Conservation (phyloP, 2,888 invertebrate genomes). For the Eilema depressum region DNA sequence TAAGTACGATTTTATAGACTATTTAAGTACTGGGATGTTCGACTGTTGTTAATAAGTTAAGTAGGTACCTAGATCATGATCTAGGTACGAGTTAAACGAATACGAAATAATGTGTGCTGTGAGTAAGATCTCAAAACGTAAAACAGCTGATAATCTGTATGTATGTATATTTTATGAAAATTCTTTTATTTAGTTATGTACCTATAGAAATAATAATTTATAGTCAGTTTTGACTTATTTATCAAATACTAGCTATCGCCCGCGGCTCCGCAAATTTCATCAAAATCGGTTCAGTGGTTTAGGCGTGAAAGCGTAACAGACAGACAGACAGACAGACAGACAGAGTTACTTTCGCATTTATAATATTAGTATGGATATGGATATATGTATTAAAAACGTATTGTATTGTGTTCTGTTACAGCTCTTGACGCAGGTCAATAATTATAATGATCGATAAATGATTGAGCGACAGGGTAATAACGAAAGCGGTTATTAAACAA, state of each 20-base stretch:
- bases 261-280: no score
- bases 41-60: slow-evolving; percentile 42
- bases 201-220: slow-evolving; percentile 34
- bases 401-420: slow-evolving; percentile 38
- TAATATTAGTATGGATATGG: no score
- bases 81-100: slow-evolving; percentile 33
- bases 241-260: no score
- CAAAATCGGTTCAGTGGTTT: no score
- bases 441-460: slow-evolving; percentile 29
- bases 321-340: no score
- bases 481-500: slow-evolving; percentile 36
- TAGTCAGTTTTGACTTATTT: slow-evolving; percentile 42
- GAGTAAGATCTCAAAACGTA: slow-evolving; percentile 78
- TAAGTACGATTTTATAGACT: slow-evolving; percentile 46
- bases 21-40: slow-evolving; percentile 49
- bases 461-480: slow-evolving; percentile 59
- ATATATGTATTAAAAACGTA: slow-evolving; percentile 27
- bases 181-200: slow-evolving; percentile 24
- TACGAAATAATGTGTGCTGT: slow-evolving; percentile 71
- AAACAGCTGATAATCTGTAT: slow-evolving; percentile 51
- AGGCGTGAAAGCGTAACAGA: no score
- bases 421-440: slow-evolving; percentile 25
- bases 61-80: slow-evolving; percentile 33
- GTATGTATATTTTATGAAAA: slow-evolving; percentile 36
- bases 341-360: no score